These are phyloP conservation scores for Scopus umbretta DNA, from an alignment of 2,113 vertebrate genomes.

Conservation along the genomic window DNA sequence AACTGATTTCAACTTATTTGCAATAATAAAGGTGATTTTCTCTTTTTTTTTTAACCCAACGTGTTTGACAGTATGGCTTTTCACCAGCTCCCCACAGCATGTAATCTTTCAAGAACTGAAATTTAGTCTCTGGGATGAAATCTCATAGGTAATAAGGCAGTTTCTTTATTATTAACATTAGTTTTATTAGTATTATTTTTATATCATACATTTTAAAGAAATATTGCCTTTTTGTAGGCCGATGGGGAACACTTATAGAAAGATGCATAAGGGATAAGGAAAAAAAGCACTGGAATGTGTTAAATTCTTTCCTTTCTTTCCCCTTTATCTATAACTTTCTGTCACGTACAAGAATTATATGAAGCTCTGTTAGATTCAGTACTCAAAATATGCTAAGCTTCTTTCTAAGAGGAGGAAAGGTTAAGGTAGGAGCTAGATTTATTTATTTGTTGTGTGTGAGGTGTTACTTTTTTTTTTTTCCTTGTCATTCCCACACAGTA, in stretches of 20 bases:
- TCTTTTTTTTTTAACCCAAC: neutral
- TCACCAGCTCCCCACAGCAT: neutral
- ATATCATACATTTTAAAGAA: neutral
- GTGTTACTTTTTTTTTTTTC: no score
- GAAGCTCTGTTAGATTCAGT: neutral
- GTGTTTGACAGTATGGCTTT: neutral
- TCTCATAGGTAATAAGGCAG: neutral
- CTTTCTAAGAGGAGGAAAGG: neutral
- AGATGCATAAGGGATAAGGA: neutral
- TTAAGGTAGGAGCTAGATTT: neutral
- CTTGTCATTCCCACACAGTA: neutral
- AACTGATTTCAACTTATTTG: neutral
- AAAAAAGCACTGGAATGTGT: neutral
- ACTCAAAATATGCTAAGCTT: neutral
- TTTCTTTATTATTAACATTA: neutral
- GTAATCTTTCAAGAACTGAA: neutral
- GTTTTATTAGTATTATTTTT: neutral
- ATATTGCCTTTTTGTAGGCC: neutral
- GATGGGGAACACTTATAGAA: neutral
- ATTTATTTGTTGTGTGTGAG: neutral
- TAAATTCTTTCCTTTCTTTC: rapidly evolving
- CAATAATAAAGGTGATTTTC: neutral
- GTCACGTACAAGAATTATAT: neutral
- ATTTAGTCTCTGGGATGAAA: neutral
- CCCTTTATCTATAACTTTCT: neutral